phyloP scores from a whole-genome alignment of 2,888 invertebrate species.

The Panopea generosa region DNA sequence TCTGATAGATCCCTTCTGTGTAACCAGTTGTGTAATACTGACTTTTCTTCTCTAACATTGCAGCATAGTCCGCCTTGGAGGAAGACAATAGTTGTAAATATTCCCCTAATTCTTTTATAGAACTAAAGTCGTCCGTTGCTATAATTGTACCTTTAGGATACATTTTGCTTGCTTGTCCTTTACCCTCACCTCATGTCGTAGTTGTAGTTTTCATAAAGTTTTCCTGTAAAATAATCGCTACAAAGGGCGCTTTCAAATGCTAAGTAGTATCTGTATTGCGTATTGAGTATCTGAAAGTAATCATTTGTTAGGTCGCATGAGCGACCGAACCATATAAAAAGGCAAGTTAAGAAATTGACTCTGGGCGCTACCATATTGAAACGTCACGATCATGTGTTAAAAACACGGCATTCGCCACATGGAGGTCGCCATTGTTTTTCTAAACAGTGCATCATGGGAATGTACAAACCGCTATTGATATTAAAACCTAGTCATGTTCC shows the following conservation, averaged over 20 bases:
- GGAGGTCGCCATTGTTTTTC: no score
- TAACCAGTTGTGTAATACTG: constrained; percentile 38
- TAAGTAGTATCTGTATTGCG: constrained; percentile 46
- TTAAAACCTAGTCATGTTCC: no score
- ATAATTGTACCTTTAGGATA: constrained; percentile 36
- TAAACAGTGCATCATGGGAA: no score
- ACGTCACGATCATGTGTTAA: no score
- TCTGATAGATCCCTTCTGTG: constrained; percentile 16
- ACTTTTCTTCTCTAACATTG: constrained; percentile 31
- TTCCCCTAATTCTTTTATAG: constrained; percentile 29
- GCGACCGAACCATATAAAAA: no score
- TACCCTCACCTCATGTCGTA: constrained; percentile 47
- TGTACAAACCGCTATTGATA: no score
- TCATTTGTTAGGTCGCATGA: constrained; percentile 38
- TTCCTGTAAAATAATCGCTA: constrained; percentile 48
- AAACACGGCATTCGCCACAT: no score
- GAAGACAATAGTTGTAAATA: constrained; percentile 31
- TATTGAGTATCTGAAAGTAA: constrained; percentile 41
- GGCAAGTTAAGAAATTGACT: no score
- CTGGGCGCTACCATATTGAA: no score
- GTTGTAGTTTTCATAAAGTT: constrained; percentile 51
- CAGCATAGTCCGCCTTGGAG: constrained; percentile 29
- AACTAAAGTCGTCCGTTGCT: constrained; percentile 39
- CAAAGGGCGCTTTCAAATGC: constrained; percentile 56
- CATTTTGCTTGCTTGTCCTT: constrained; percentile 8